These are phyloP conservation scores for Ennomos erosarius DNA, from an alignment of 2,888 invertebrate species.

Conservation along the genomic window DNA sequence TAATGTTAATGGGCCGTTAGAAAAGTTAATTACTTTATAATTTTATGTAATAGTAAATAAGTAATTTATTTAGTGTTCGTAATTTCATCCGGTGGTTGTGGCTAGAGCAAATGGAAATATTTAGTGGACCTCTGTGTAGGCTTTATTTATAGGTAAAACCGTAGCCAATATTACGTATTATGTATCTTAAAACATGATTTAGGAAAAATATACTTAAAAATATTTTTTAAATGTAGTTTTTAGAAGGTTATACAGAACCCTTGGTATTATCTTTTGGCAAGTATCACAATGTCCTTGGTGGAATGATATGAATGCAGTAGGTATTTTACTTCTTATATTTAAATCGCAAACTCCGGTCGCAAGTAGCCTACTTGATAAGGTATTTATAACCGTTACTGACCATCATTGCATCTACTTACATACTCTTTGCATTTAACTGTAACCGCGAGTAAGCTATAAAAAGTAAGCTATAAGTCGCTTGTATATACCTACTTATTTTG, in stretches of 20 bases:
- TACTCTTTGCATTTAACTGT: constrained; percentile 30
- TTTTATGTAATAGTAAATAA: neutral
- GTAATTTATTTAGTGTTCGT: neutral
- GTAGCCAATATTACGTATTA: too few species aligned
- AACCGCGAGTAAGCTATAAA: constrained; percentile 15
- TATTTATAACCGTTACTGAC: constrained; percentile 34
- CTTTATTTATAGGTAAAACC: too few species aligned
- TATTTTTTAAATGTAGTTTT: too few species aligned
- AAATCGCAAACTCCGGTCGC: constrained; percentile 25
- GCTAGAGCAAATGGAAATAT: neutral
- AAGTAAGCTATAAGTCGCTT: constrained; percentile 12
- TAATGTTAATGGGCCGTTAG: constrained; percentile 13
- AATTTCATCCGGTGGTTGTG: constrained; percentile 7
- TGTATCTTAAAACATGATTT: too few species aligned
- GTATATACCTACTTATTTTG: constrained; percentile 4
- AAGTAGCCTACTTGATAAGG: constrained; percentile 30
- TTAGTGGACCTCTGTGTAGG: too few species aligned
- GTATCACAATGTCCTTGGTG: too few species aligned
- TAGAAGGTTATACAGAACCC: too few species aligned
- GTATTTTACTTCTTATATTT: constrained; percentile 3
- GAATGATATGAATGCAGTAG: too few species aligned
- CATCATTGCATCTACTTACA: constrained; percentile 32
- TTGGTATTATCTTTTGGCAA: too few species aligned
- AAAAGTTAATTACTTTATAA: constrained; percentile 14
- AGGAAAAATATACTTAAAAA: too few species aligned